phyloP scores from a whole-genome alignment of 2,113 vertebrate genomes.

The Piprites chloris region DNA sequence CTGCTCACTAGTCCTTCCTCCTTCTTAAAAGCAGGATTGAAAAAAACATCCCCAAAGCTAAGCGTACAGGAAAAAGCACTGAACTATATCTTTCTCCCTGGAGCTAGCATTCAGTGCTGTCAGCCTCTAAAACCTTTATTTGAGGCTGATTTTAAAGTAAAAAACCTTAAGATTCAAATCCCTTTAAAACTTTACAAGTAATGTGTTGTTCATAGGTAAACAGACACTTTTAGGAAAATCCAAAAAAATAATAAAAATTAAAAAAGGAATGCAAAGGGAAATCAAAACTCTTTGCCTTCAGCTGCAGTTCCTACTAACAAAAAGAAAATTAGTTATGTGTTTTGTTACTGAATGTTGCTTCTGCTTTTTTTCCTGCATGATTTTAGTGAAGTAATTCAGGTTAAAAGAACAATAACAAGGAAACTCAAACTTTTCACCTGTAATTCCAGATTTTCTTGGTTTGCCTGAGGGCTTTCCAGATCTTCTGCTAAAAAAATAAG shows the following conservation, averaged over 20 bases:
- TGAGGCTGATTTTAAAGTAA: neutral
- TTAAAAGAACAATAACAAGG: neutral
- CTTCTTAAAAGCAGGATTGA: neutral
- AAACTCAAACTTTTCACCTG: neutral
- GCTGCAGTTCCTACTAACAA: neutral
- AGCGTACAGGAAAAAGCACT: neutral
- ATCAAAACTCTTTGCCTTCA: neutral
- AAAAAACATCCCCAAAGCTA: neutral
- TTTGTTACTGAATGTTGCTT: neutral
- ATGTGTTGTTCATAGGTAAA: neutral
- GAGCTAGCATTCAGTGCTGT: neutral
- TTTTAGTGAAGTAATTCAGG: neutral
- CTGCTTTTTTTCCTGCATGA: neutral
- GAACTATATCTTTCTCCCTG: neutral
- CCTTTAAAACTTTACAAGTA: neutral
- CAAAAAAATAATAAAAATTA: neutral
- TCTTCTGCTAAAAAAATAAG: neutral
- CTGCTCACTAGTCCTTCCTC: neutral
- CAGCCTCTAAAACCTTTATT: neutral
- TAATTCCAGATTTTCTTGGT: neutral
- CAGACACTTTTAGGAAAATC: neutral
- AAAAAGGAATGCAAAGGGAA: neutral
- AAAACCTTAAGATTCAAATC: neutral
- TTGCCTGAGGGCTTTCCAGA: neutral
- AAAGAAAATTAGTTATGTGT: neutral